phyloP scores from a whole-genome alignment of 2,797 vertebrate species.

The Hapalemur alaotrensis region DNA sequence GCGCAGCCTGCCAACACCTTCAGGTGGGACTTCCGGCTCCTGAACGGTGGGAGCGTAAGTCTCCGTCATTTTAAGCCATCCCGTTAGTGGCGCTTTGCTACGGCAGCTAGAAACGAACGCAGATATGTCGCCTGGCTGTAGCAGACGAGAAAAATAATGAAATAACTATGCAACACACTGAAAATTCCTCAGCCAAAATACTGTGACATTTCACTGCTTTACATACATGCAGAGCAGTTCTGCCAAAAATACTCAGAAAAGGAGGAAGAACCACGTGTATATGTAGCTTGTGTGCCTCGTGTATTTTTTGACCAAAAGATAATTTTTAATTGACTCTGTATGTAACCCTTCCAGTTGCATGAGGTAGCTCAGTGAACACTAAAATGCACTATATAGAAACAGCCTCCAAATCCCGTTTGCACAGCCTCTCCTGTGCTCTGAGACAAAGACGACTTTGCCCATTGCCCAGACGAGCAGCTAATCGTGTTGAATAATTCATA shows the following conservation, averaged over 20 bases:
- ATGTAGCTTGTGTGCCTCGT: rapidly evolving
- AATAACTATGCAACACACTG: neutral
- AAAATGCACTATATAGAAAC: rapidly evolving
- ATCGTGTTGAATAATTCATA: neutral
- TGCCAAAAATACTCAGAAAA: neutral
- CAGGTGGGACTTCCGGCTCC: neutral
- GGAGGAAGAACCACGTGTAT: neutral
- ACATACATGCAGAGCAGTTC: neutral
- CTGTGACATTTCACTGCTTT: neutral
- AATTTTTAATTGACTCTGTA: neutral
- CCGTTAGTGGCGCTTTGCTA: rapidly evolving
- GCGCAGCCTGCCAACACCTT: neutral
- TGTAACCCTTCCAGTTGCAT: neutral
- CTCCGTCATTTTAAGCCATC: neutral
- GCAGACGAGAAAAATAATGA: neutral
- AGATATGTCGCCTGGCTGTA: neutral
- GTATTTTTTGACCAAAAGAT: neutral
- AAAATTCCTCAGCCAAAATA: neutral
- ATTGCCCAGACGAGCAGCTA: neutral
- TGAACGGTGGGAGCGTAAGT: rapidly evolving
- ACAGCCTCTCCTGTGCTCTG: too few species aligned
- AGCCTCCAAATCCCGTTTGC: rapidly evolving
- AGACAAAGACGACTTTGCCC: neutral
- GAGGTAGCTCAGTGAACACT: neutral
- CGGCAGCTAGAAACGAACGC: neutral